Base-by-base conservation (phyloP, 2,888 invertebrate species). In the Crepidodera aurea region DNA sequence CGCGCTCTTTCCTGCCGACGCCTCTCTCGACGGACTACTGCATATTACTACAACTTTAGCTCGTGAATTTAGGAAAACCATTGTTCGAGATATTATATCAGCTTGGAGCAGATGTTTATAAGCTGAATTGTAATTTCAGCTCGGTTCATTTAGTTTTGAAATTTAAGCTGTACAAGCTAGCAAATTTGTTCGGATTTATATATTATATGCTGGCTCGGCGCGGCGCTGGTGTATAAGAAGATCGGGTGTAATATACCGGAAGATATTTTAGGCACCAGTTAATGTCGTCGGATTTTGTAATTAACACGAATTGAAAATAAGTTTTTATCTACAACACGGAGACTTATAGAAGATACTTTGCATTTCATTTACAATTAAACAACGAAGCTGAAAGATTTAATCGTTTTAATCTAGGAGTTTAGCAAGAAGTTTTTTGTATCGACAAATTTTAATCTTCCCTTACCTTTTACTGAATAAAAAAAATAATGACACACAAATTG, bases 1-100 rank as follows among this genome's bases (percentile, higher is more conserved):
- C 48, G 50, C 50, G 57, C 50, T 58, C 48, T 57, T 57, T 27
- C 48, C 48, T 50, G 27, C 55, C 19, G 51, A 34, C 27, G 48
- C 16, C 12, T 25, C 19, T 10, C 39, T 13, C 48, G 48, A 48
- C 48, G 42, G 12, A 46, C 48, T 29, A 48, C 61, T 54, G 58
- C 55, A 54, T 58, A 61, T 57, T 50, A 59, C 63, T 54, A 63
- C 63, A 59, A 63, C 59, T 61, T 61, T 51, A 63, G 54, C 57
- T 61, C 61, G 61, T 61, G 57, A 58, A 61, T 64, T 58, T 57
- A 18, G 44, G 61, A 58, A 54, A 57, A 60, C 54, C 61, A 64
- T 64, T 64, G 64, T 64, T 64, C 44, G 40, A 55, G 64, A 61
- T 64, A 64, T 61, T 61, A 58, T 64, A 61, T 64, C 64, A 64